Base-by-base conservation (phyloP, 2,888 invertebrate species). In the Aleiodes testaceus region DNA sequence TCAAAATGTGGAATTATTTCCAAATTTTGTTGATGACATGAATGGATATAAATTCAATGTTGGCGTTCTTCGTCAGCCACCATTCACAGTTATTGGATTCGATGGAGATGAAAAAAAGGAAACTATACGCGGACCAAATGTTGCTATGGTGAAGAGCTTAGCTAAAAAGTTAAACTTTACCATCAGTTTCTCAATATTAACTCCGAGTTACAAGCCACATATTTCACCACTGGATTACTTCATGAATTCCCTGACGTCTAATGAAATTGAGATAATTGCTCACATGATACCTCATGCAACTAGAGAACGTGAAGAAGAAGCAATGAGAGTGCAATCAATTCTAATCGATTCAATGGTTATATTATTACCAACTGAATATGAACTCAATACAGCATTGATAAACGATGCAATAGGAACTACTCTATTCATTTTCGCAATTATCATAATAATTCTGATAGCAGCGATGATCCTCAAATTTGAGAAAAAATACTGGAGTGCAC, bases 11-110 rank as follows among this genome's bases (percentile, higher is more conserved):
- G 26, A 69, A 4, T 72, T 74, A 68, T 79, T 78, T 26, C 80
- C 82, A 0, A 64, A 79, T 18, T 78, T 80, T 30, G 5, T 77
- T 1, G 44, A 4, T 1, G 61, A 81, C 55, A 74, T 80, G 65
- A 45, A 78, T 26, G 77, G 77, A 2, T 72, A 77, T 14, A 64
- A 71, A 1, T 5, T 82, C 0, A 68, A n/a, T 2, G 59, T 77
- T 5, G 59, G 26, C 0, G 9, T 73, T 0, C 0, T 65, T 0
- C 7, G 74, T 1, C 64, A 66, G 1, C 47, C 73, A 2, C 78
- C 77, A 0, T 59, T 71, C 14, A 20, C 72, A 1, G 6, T 44
- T 1, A 11, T 74, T 0, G 7, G 2, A 0, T 66, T 36, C 6
- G 50, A 69, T 0, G 20, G 63, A 5, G 42, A 59, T 0, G 26